Evolutionary conservation across 2,797 vertebrate genomes (phyloP).

Genomic region (Acanthornis magna): DNA sequence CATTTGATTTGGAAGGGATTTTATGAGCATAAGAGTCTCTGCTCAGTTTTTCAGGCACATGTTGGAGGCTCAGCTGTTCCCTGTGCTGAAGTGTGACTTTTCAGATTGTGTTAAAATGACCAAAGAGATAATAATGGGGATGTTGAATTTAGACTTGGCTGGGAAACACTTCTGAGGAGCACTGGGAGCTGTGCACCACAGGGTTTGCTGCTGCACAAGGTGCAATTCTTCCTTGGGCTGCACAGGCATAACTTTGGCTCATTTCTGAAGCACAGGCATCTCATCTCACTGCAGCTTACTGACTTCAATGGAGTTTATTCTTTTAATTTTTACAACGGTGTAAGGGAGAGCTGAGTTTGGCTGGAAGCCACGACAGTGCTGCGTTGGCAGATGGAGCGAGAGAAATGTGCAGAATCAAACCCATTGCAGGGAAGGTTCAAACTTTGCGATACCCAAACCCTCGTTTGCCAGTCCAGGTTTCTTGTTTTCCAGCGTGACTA

Average conservation of each 20-base stretch:
- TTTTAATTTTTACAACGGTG: not conserved
- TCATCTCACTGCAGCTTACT: not conserved
- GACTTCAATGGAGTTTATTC: not conserved
- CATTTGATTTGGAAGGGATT: not conserved
- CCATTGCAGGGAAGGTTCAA: not conserved
- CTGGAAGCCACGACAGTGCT: not conserved
- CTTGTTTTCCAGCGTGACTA: not conserved
- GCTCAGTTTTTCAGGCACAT: fast-evolving
- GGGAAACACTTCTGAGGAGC: not conserved
- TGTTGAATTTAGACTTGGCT: not conserved
- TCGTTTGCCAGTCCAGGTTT: not conserved
- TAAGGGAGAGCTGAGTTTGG: conserved; percentile 22
- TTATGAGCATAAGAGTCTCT: not conserved
- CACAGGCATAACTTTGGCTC: not conserved
- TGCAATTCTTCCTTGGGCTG: not conserved
- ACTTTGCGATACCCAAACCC: not conserved
- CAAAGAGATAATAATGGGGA: not conserved
- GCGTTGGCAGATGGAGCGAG: not conserved
- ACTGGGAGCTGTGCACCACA: not conserved
- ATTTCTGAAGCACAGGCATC: not conserved
- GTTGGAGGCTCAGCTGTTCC: not conserved
- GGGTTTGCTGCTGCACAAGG: not conserved
- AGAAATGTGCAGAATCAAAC: not conserved
- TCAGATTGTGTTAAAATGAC: not conserved
- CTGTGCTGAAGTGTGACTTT: fast-evolving